These are phyloP conservation scores for Xyrichtys novacula DNA, from an alignment of 2,797 vertebrate species.

Conservation along the genomic window DNA sequence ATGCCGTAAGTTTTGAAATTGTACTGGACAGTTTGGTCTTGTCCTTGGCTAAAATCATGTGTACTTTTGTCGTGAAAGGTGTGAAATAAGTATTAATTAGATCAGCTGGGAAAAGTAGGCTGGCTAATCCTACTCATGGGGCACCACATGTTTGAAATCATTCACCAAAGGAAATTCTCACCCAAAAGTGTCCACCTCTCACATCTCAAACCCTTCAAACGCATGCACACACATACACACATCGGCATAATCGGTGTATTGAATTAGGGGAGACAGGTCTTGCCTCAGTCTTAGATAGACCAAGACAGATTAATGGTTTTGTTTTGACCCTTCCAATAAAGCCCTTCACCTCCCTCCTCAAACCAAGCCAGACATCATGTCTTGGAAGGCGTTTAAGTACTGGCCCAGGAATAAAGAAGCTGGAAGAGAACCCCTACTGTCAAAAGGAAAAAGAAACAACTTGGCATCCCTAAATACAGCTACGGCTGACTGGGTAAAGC, in stretches of 20 bases:
- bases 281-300: conserved; percentile 64
- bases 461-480: conserved; percentile 62
- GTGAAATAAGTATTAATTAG: conserved; percentile 78
- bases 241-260: conserved; percentile 52
- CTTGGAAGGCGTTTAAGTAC: conserved; percentile 68
- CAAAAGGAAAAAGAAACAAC: conserved; percentile 52
- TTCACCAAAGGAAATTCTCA: conserved; percentile 76
- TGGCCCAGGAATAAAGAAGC: conserved; percentile 63
- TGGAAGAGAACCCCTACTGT: conserved; percentile 64
- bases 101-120: conserved; percentile 75
- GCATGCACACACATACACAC: conserved; percentile 31
- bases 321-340: conserved; percentile 76
- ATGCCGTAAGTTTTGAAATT: conserved; percentile 50
- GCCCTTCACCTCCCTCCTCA: conserved; percentile 62
- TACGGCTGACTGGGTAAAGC: conserved; percentile 47
- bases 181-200: conserved; percentile 56
- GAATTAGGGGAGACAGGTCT: conserved; percentile 47
- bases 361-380: conserved; percentile 75
- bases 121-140: conserved; percentile 71
- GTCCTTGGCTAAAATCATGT: conserved; percentile 63
- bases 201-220: conserved; percentile 41
- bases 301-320: conserved; percentile 68
- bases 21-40: conserved; percentile 38
- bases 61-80: conserved; percentile 65
- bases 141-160: conserved; percentile 70